Conservation (phyloP, 2,797 vertebrate genomes). For the Sylvilagus floridanus region DNA sequence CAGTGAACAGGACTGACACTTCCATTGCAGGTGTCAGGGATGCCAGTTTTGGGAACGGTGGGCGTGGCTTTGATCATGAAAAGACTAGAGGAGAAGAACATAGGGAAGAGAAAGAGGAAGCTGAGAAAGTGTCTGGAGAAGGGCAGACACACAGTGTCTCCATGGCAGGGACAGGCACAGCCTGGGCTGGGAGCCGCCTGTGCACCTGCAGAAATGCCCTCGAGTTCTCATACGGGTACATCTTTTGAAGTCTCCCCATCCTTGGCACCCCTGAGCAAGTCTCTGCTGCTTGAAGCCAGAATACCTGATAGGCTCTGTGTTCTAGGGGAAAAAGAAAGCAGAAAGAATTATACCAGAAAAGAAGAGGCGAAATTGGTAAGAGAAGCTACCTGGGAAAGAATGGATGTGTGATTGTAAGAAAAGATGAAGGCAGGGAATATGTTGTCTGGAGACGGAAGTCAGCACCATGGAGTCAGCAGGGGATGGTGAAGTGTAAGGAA, state of each 20-base stretch:
- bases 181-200: no score
- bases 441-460: neutral
- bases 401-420: neutral
- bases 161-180: neutral
- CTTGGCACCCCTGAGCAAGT: neutral
- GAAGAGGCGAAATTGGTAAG: neutral
- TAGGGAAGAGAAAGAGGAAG: neutral
- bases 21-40: no score
- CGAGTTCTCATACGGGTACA: no score
- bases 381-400: neutral
- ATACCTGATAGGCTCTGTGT: neutral
- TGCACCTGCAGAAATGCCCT: no score
- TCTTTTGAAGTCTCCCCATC: neutral
- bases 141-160: neutral
- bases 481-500: neutral
- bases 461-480: neutral
- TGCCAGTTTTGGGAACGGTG: no score
- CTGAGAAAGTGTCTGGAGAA: neutral
- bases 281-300: neutral
- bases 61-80: no score
- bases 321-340: neutral
- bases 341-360: neutral
- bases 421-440: neutral
- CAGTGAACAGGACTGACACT: no score
- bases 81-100: neutral